Evolutionary conservation across 2,797 vertebrate species (phyloP).

Genomic region (Monodelphis domestica): DNA sequence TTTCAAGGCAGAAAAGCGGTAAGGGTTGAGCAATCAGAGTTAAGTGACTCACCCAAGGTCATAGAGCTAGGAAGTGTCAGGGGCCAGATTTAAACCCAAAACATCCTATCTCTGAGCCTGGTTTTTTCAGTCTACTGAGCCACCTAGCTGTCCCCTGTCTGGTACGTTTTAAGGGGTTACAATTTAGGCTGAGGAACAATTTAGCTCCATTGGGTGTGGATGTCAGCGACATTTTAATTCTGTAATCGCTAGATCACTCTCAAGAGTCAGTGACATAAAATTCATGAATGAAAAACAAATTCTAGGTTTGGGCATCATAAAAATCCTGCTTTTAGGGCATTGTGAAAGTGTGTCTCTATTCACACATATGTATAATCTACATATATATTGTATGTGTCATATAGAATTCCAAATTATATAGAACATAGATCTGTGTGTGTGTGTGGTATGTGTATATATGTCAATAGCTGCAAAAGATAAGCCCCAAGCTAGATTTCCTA

Average conservation of each 20-base stretch:
- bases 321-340: neutral
- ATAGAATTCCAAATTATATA: no score
- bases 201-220: neutral
- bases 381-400: no score
- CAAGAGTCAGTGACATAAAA: neutral
- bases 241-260: neutral
- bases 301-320: neutral
- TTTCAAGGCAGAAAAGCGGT: no score
- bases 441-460: neutral
- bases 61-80: no score
- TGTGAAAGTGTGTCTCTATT: neutral
- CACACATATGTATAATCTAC: neutral
- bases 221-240: neutral
- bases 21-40: no score
- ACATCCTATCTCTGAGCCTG: no score
- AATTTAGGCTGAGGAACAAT: no score
- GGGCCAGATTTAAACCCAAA: no score
- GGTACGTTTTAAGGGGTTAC: neutral
- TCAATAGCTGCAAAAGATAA: neutral
- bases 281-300: neutral
- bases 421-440: no score
- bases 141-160: no score
- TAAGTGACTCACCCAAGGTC: no score
- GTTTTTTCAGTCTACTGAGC: no score
- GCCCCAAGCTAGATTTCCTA: neutral